Percentiles rank a stretch among this genome's conserved stretches.
Conservation (phyloP, 35 echinoderm and acorn worm species). For the Stichopus chloronotus region DNA sequence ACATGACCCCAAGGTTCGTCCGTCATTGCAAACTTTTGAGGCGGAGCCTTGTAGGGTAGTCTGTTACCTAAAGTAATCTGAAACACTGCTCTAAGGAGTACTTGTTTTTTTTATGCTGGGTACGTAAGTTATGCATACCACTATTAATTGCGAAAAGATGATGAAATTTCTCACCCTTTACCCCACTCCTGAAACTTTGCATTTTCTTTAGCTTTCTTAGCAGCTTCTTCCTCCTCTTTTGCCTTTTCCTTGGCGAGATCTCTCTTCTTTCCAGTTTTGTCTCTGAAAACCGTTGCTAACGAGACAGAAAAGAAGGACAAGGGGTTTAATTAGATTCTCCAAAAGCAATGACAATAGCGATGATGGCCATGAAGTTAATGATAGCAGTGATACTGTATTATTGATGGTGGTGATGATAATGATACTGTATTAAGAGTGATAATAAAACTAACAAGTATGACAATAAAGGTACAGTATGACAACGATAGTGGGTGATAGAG, state of each 20-base stretch:
- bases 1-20: too few relatives aligned
- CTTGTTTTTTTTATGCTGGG: too few relatives aligned
- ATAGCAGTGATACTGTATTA: neutral
- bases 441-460: too few relatives aligned
- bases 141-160: too few relatives aligned
- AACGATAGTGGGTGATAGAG: too few relatives aligned
- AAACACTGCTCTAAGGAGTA: too few relatives aligned
- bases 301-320: neutral
- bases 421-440: too few relatives aligned
- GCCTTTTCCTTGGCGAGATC: constrained; percentile 80
- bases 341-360: neutral
- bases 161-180: constrained; percentile 76
- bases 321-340: neutral
- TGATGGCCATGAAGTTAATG: neutral
- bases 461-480: too few relatives aligned
- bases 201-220: constrained; percentile 75
- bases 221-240: constrained; percentile 72
- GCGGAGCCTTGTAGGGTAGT: too few relatives aligned
- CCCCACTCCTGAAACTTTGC: constrained; percentile 94
- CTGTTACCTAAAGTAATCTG: too few relatives aligned
- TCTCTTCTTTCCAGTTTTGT: constrained; percentile 87
- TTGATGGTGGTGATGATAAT: neutral
- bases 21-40: too few relatives aligned
- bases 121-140: too few relatives aligned
- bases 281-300: constrained; percentile 88